Evolutionary conservation across 2,888 invertebrate species (phyloP).

Genomic region (Yponomeuta plumbellus): DNA sequence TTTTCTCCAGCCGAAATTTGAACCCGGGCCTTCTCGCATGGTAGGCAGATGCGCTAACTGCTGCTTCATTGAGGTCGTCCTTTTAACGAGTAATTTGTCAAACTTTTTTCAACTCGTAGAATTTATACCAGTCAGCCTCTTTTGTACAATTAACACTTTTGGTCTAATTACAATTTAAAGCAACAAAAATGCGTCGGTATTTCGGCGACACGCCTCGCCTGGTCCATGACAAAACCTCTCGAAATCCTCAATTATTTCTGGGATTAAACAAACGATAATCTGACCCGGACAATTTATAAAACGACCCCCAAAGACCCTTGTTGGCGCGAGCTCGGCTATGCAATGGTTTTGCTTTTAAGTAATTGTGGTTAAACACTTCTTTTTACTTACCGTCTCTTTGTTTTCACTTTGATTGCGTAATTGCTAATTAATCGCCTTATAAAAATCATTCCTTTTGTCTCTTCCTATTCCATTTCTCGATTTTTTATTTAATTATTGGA

Average conservation of each 20-base stretch:
- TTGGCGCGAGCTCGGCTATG: constrained; percentile 29
- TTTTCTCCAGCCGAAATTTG: too few species aligned
- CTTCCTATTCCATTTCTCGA: too few species aligned
- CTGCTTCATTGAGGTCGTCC: too few species aligned
- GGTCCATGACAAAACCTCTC: constrained; percentile 12
- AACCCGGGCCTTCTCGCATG: too few species aligned
- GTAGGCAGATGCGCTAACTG: too few species aligned
- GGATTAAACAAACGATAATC: constrained; percentile 22
- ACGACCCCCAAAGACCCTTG: constrained; percentile 6
- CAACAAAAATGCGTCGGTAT: not conserved
- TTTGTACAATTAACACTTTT: too few species aligned
- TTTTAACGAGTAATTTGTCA: too few species aligned
- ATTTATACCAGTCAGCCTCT: too few species aligned
- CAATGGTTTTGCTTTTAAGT: constrained; percentile 36
- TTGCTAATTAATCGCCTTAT: not conserved
- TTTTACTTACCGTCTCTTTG: not conserved
- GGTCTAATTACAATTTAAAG: not conserved
- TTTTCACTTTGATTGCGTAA: not conserved
- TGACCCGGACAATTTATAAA: constrained; percentile 15
- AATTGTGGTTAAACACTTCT: constrained; percentile 39
- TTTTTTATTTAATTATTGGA: too few species aligned
- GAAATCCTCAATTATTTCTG: constrained; percentile 13
- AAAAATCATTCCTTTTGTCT: not conserved
- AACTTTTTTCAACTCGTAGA: too few species aligned
- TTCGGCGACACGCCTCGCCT: not conserved